phyloP scores from a whole-genome alignment of 2,113 vertebrate genomes.

The Cyphomyrus plagiostoma region DNA sequence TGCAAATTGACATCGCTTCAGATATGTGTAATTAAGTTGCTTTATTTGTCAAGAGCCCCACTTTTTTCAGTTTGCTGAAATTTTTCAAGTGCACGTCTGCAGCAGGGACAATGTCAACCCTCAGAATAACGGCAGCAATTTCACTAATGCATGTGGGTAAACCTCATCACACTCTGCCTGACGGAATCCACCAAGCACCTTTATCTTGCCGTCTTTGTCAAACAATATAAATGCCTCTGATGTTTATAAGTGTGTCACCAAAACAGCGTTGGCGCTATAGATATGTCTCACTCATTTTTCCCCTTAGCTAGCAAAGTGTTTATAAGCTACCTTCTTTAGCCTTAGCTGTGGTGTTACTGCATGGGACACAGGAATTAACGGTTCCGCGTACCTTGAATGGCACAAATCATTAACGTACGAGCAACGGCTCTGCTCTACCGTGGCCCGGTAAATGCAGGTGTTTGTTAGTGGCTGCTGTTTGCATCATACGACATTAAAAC shows the following conservation, averaged over 20 bases:
- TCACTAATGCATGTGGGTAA: conserved; percentile 8
- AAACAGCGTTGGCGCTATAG: neutral
- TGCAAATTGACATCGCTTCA: neutral
- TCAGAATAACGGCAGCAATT: conserved; percentile 4
- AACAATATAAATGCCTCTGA: conserved; percentile 12
- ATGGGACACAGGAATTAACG: neutral
- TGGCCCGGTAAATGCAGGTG: neutral
- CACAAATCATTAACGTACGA: neutral
- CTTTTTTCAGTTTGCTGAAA: neutral
- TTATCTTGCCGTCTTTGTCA: conserved; percentile 19
- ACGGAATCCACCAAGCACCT: neutral
- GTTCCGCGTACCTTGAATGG: neutral
- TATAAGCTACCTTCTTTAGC: neutral
- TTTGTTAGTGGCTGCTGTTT: neutral
- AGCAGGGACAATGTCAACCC: conserved; percentile 1
- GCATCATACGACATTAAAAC: neutral
- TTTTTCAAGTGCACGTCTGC: neutral
- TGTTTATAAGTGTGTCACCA: conserved; percentile 19
- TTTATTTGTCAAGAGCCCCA: neutral
- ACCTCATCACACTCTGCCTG: neutral
- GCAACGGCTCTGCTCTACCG: neutral
- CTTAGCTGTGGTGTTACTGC: neutral
- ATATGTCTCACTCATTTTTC: neutral
- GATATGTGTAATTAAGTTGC: neutral
- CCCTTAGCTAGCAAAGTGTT: neutral